A percentile compares a stretch with the other conserved stretches of the same genome.
Conservation (phyloP, 2,888 invertebrate genomes). For the Lycocerus yunnanus region DNA sequence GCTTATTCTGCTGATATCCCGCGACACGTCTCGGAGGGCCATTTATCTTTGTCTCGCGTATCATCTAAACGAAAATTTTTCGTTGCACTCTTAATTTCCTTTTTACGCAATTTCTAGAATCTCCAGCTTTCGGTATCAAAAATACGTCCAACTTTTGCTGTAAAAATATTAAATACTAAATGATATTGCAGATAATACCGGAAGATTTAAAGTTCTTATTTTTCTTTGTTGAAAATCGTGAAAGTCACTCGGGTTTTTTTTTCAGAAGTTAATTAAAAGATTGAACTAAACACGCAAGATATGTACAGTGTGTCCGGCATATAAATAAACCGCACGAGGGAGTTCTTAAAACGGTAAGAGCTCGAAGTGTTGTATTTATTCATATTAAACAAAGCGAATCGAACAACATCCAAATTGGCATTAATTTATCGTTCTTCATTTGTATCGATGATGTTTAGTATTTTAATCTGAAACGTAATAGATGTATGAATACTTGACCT, state of each 20-base stretch:
- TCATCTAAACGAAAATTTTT: not conserved
- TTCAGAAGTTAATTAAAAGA: not conserved
- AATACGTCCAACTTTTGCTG: not conserved
- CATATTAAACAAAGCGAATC: too few relatives aligned
- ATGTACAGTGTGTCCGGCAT: not conserved
- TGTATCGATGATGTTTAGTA: too few relatives aligned
- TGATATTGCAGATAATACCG: not conserved
- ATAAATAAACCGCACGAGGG: too few relatives aligned
- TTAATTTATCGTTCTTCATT: too few relatives aligned
- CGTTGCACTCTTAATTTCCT: not conserved
- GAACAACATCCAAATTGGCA: too few relatives aligned
- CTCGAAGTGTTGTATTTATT: too few relatives aligned
- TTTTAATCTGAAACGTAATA: too few relatives aligned
- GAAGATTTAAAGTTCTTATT: not conserved
- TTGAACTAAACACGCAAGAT: not conserved
- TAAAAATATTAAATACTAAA: not conserved
- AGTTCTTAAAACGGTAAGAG: too few relatives aligned
- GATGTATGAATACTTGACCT: too few relatives aligned
- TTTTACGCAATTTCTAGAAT: not conserved
- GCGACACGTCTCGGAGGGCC: not conserved
- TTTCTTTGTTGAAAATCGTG: not conserved
- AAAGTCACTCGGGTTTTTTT: not conserved
- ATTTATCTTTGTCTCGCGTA: slow-evolving; percentile 2
- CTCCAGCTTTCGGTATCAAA: not conserved
- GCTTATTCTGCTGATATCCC: not conserved